Conservation (phyloP, 2,113 vertebrate species). For the Gyps fulvus region DNA sequence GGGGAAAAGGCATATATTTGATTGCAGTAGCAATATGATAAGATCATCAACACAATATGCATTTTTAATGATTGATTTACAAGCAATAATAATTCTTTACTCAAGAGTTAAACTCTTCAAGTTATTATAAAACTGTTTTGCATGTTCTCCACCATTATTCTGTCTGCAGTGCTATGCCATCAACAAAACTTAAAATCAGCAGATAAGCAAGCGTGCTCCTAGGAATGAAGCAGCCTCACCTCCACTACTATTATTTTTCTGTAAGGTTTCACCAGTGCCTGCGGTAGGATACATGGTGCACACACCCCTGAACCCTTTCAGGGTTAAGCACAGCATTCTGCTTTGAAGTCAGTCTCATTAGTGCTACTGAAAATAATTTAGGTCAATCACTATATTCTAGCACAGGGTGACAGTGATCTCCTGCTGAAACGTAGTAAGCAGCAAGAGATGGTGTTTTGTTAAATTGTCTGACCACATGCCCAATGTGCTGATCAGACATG, state of each 20-base stretch:
- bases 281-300: background rate
- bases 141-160: background rate
- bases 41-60: background rate
- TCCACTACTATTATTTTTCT: background rate
- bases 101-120: background rate
- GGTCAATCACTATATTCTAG: background rate
- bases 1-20: background rate
- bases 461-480: accelerated
- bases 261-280: background rate
- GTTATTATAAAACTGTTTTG: background rate
- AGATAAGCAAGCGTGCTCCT: background rate
- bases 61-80: background rate
- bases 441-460: background rate
- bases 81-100: background rate
- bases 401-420: background rate
- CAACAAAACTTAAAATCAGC: background rate
- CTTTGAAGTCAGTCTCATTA: background rate
- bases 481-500: background rate
- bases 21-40: background rate
- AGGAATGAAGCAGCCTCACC: background rate
- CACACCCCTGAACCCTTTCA: background rate
- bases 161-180: background rate
- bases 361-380: background rate
- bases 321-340: background rate
- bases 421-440: background rate